Evolutionary conservation across 2,888 invertebrate species (phyloP).

Genomic region (Cheilosia pagana): DNA sequence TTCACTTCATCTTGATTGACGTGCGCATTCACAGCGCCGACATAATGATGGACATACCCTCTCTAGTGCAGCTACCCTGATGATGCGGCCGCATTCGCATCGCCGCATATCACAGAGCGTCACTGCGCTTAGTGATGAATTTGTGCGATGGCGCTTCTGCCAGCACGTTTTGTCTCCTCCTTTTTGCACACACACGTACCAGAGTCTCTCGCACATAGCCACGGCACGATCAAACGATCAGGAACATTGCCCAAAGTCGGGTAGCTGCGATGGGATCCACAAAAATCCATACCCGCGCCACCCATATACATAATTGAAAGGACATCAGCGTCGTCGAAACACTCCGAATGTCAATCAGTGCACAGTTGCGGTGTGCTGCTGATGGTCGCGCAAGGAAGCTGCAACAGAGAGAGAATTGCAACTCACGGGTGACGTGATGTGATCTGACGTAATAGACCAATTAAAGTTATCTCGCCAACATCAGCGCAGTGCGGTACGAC

Average conservation of each 20-base stretch:
- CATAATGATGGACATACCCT: slow-evolving; percentile 83
- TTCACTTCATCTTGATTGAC: slow-evolving; percentile 83
- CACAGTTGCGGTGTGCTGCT: background rate
- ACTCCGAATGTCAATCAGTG: slow-evolving; percentile 70
- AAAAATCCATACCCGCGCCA: slow-evolving; percentile 31
- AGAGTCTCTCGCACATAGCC: slow-evolving; percentile 1
- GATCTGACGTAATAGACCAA: slow-evolving; percentile 82
- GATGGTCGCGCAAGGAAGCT: background rate
- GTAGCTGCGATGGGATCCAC: slow-evolving; percentile 10
- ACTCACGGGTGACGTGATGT: slow-evolving; percentile 75
- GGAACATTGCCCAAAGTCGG: slow-evolving; percentile 47
- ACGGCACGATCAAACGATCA: slow-evolving; percentile 70
- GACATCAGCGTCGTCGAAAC: slow-evolving; percentile 63
- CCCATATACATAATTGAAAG: slow-evolving; percentile 58
- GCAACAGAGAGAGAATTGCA: slow-evolving; percentile 53
- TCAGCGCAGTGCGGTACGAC: slow-evolving; percentile 58
- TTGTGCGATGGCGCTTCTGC: slow-evolving; percentile 76
- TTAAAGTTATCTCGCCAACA: slow-evolving; percentile 77
- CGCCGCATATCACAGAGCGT: slow-evolving; percentile 51
- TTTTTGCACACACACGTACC: background rate
- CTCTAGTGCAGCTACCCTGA: slow-evolving; percentile 29
- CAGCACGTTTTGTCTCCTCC: slow-evolving; percentile 65
- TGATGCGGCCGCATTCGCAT: slow-evolving; percentile 46
- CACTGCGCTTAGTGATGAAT: slow-evolving; percentile 67
- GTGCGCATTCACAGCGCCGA: slow-evolving; percentile 83